Evolutionary conservation across 2,113 vertebrate species (phyloP).

Genomic region (Narcine bancroftii): DNA sequence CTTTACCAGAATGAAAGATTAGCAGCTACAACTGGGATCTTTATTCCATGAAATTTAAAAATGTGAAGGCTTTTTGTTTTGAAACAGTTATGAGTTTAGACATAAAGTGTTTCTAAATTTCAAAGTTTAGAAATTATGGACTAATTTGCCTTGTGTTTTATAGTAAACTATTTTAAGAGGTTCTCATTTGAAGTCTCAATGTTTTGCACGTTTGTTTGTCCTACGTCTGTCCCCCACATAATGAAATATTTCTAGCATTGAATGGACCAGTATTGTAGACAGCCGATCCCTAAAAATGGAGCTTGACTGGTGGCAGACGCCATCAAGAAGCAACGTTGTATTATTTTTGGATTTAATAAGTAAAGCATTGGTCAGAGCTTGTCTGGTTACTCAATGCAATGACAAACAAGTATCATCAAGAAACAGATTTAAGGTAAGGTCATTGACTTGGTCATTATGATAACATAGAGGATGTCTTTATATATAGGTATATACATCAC

Average conservation of each 20-base stretch:
- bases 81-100: too few species aligned
- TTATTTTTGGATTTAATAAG: too few species aligned
- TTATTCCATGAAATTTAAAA: neutral
- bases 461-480: neutral
- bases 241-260: neutral
- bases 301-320: too few species aligned
- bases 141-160: neutral
- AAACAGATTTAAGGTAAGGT: neutral
- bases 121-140: neutral
- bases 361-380: too few species aligned
- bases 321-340: too few species aligned
- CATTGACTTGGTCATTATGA: neutral
- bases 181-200: neutral
- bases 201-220: neutral
- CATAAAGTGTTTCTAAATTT: too few species aligned
- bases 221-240: neutral
- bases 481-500: too few species aligned
- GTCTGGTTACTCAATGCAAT: too few species aligned
- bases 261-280: too few species aligned
- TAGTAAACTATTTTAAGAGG: neutral
- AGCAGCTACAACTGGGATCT: neutral
- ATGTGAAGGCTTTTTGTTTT: neutral
- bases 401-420: too few species aligned
- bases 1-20: conserved; percentile 2
- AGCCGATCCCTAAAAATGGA: too few species aligned